Percentiles rank a stretch among this genome's conserved stretches.
phyloP scores from a whole-genome alignment of 2,113 vertebrate species.

The Pristiophorus japonicus region DNA sequence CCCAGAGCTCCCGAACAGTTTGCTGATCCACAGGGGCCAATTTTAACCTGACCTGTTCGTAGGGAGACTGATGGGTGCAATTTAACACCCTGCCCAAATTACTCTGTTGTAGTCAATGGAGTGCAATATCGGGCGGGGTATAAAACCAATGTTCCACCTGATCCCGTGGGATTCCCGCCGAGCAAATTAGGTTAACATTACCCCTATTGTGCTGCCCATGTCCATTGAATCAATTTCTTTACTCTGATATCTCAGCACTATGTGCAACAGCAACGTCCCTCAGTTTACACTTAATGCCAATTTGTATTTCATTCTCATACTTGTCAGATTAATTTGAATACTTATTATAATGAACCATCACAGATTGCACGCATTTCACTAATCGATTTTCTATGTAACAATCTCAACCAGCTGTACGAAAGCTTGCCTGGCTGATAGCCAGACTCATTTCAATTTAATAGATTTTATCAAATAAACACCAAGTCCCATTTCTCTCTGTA shows the following conservation, averaged over 20 bases:
- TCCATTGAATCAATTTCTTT: not conserved
- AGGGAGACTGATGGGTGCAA: too few relatives aligned
- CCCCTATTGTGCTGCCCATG: not conserved
- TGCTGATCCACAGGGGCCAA: not conserved
- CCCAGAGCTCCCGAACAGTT: not conserved
- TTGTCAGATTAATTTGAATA: not conserved
- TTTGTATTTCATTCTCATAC: slow-evolving; percentile 8
- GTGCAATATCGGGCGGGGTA: too few relatives aligned
- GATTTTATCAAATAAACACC: not conserved
- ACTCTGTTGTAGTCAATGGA: not conserved
- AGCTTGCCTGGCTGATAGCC: not conserved
- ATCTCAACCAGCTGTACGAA: not conserved
- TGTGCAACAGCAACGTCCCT: not conserved
- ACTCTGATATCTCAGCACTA: not conserved
- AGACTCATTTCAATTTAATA: not conserved
- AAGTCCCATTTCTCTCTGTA: not conserved
- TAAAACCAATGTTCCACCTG: too few relatives aligned
- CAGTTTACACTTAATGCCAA: too few relatives aligned
- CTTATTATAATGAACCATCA: not conserved
- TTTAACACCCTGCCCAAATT: not conserved
- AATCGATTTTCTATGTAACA: not conserved
- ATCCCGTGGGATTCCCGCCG: too few relatives aligned
- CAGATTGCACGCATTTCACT: not conserved
- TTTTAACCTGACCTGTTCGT: not conserved
- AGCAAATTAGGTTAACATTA: not conserved